Evolutionary conservation across 2,797 vertebrate species (phyloP), one percentile per base, ranked within the genome.

Genomic region (Xenopus petersii): DNA sequence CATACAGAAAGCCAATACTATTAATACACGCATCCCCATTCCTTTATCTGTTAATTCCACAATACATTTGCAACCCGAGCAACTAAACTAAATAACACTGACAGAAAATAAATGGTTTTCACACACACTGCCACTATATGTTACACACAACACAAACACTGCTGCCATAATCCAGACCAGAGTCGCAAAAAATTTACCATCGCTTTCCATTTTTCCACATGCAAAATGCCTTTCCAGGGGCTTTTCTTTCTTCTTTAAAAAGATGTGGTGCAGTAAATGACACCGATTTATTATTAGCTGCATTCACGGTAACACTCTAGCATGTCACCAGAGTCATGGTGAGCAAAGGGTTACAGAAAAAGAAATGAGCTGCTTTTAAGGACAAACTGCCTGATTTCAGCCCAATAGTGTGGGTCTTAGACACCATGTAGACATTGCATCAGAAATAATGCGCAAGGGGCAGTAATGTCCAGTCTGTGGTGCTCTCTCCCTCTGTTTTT

Each of bases 61-160:
- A 56, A 15, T 15, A 16, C 54, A 55, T 55, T 56, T 16, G 16
- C 54, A 56, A 4, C 12, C 4, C 3, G 12, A 36, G 21, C 24
- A 61, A 74, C 54, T 60, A 74, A 61, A 74, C 54, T 60, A 74
- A 73, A 64, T 42, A 74, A 42, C 73, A 70, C 69, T 79, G 76
- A 70, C 76, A 70, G 33, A 51, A 17, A 55, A 54, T 66, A 70
- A 70, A 74, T 74, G 71, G 17, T 64, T 65, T 65, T 70, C 67
- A 60, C 71, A 74, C 33, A n/a, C 58, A 54, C 66, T 78, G 76
- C 60, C 71, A 70, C 59, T 64, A 16, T 59, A 78, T 46, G 46
- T 70, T 70, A 70, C 56, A 10, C 24, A 10, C 24, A 56, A 42
- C 51, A 73, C 56, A 33, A 65, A n/a, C 60, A 68, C 49, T 33